Evolutionary conservation across 1,140 invertebrate species (phyloP), one percentile per base, ranked within the genome.

Genomic region (Radopholus similis): DNA sequence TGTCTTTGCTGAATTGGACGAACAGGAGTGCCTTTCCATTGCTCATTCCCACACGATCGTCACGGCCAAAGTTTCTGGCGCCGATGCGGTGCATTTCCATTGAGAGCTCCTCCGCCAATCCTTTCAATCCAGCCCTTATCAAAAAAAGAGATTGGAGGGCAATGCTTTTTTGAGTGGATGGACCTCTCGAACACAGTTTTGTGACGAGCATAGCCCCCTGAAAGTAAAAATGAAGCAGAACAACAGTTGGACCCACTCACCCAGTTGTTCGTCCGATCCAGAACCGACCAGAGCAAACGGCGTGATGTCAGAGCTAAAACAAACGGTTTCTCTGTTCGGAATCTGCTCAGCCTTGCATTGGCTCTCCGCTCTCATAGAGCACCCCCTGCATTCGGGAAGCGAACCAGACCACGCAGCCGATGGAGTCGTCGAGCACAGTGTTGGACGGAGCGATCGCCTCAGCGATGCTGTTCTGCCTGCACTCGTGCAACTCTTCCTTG

Each of bases 221-320:
- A 23, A 2, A 49, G 26, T 49, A 49, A 51, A 21, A 23, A n/a
- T 13, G 15, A 26, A 26, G 23, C 15, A 13, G 4, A 47, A 47
- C 4, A 47, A 47, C n/a, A 4, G 2, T 18, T 47, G 5, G 26
- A 47, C 26, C 18, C 6, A 18, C 21, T 4, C 34, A 57, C 34
- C 60, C 4, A 97, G 89, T 76, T 95, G 87, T 86, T 98, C 95
- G 87, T 98, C 95, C 21, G 94, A 93, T 15, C 94, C 95, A 86
- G 91, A 92, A 30, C 95, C 94, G 76, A 91, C 84, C 51, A 96
- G 83, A 56, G 94, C 83, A n/a, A 95, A 87, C 89, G 90, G 73
- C n/a, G 72, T 72, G 11, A 13, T 42, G 38, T 42, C 56, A 28
- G 9, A 26, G 37, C 58, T 60, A 60, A 60, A 57, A 51, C 4